A percentile compares a stretch with the other conserved stretches of the same genome.
Conservation (phyloP, 2,113 vertebrate genomes). For the Macquaria ambigua region DNA sequence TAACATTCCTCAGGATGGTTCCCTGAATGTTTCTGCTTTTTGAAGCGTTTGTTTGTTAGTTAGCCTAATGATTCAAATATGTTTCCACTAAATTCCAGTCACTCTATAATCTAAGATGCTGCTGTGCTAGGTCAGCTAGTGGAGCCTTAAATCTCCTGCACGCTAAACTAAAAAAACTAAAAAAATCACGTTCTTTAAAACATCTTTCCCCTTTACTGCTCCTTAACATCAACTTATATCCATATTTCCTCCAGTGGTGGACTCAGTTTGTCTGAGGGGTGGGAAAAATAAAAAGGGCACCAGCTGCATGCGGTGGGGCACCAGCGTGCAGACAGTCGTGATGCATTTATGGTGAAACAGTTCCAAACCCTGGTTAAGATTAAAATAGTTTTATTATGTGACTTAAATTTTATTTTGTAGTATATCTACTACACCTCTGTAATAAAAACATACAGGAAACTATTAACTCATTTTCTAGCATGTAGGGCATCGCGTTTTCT, state of each 20-base stretch:
- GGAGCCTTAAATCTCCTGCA: neutral
- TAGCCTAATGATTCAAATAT: conserved; percentile 1
- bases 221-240: neutral
- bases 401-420: no score
- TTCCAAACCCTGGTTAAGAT: no score
- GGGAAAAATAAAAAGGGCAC: no score
- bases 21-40: conserved; percentile 17
- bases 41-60: conserved; percentile 32
- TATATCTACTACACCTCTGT: no score
- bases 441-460: no score
- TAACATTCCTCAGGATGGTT: conserved; percentile 37
- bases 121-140: neutral
- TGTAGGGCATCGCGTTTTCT: no score
- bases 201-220: neutral
- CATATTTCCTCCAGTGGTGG: neutral
- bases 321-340: no score
- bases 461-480: no score
- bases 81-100: neutral
- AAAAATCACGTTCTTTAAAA: neutral
- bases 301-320: no score
- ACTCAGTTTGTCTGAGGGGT: no score
- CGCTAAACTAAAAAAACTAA: neutral
- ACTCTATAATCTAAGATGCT: neutral
- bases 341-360: no score
- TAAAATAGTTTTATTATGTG: no score